A percentile compares a stretch with the other conserved stretches of the same genome.
These are phyloP conservation scores for Macropis europaea DNA, from an alignment of 2,888 invertebrate species.

Conservation along the genomic window DNA sequence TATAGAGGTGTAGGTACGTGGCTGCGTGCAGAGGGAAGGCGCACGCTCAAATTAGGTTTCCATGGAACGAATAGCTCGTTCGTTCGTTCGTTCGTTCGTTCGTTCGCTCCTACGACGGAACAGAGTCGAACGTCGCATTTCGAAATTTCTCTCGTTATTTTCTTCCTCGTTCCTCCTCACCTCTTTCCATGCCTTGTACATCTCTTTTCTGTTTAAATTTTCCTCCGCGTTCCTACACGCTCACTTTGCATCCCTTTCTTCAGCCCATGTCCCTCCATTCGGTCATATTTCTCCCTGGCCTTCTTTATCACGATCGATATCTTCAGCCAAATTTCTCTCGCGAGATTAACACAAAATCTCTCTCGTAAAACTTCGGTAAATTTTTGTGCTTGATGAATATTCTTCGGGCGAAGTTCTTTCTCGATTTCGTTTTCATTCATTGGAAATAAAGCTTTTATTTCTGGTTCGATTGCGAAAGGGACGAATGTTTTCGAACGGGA, in stretches of 20 bases:
- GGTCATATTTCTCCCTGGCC: neutral
- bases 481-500: too few species aligned
- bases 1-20: conserved; percentile 56
- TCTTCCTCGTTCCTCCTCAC: neutral
- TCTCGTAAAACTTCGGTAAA: too few species aligned
- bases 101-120: conserved; percentile 33
- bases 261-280: neutral
- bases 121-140: conserved; percentile 52
- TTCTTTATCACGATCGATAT: neutral
- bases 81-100: conserved; percentile 34
- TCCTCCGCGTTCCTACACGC: neutral
- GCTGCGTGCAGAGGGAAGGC: conserved; percentile 50
- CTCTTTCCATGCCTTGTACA: neutral
- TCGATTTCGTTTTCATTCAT: too few species aligned
- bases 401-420: too few species aligned
- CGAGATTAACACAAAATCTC: neutral
- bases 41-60: conserved; percentile 59
- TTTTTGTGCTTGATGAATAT: too few species aligned
- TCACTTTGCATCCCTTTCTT: neutral
- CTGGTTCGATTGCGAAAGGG: too few species aligned
- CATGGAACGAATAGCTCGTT: conserved; percentile 54
- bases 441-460: too few species aligned
- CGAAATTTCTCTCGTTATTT: conserved; percentile 48
- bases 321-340: conserved; percentile 3
- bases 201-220: conserved; percentile 20